A percentile compares a stretch with the other conserved stretches of the same genome.
phyloP scores from a whole-genome alignment of 2,888 invertebrate species.

The Acanthosoma haemorrhoidale region DNA sequence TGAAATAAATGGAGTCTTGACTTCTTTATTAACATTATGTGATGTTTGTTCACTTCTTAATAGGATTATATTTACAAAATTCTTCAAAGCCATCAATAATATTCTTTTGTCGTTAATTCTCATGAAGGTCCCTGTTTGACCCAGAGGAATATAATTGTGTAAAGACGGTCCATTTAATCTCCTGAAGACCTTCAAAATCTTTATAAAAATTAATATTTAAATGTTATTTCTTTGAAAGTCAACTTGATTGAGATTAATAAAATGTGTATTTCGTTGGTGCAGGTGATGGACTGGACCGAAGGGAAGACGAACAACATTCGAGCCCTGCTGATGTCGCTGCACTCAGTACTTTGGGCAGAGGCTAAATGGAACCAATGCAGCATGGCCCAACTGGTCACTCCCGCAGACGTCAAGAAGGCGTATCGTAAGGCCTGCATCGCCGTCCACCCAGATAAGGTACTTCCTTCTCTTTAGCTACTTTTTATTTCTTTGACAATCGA shows the following conservation, averaged over 20 bases:
- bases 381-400: slow-evolving; percentile 88
- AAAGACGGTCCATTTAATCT: neutral
- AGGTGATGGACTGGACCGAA: slow-evolving; percentile 73
- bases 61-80: too few relatives aligned
- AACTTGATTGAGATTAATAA: too few relatives aligned
- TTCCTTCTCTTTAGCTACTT: neutral
- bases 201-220: neutral
- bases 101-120: too few relatives aligned
- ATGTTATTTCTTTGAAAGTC: too few relatives aligned
- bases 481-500: slow-evolving; percentile 36
- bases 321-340: slow-evolving; percentile 88
- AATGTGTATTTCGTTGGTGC: too few relatives aligned
- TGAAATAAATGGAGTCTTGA: too few relatives aligned
- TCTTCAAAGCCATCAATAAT: too few relatives aligned
- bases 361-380: slow-evolving; percentile 89
- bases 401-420: slow-evolving; percentile 90
- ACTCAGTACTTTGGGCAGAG: slow-evolving; percentile 88
- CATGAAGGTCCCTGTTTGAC: too few relatives aligned
- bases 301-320: slow-evolving; percentile 96
- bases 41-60: too few relatives aligned
- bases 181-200: neutral
- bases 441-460: slow-evolving; percentile 98
- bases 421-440: slow-evolving; percentile 93
- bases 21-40: too few relatives aligned
- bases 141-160: too few relatives aligned